phyloP scores from a whole-genome alignment of 2,797 vertebrate genomes.

The Epinephelus awoara region DNA sequence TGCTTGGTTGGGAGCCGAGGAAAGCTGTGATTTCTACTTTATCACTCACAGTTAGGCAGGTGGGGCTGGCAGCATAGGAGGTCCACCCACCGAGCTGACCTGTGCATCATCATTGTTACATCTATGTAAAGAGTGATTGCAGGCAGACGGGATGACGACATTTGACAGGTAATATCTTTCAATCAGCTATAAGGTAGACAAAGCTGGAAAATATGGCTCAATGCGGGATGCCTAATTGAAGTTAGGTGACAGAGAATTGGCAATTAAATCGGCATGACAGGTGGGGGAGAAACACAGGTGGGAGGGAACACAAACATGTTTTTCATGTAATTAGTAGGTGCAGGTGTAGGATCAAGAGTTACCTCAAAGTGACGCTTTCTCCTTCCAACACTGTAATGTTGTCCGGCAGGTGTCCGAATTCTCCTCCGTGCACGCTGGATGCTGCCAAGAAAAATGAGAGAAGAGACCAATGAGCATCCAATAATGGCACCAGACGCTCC shows the following conservation, averaged over 20 bases:
- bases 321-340: conserved; percentile 73
- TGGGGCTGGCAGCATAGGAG: conserved; percentile 26
- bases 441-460: conserved; percentile 82
- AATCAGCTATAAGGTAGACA: conserved; percentile 39
- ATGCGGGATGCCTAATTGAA: conserved; percentile 55
- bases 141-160: conserved; percentile 21
- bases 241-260: conserved; percentile 60
- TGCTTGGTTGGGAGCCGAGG: conserved; percentile 32
- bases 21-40: conserved; percentile 60
- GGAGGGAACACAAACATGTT: conserved; percentile 58
- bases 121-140: conserved; percentile 14
- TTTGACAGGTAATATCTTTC: conserved; percentile 52
- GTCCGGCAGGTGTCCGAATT: conserved; percentile 90
- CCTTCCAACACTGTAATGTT: conserved; percentile 95
- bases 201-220: conserved; percentile 53
- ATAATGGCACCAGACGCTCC: conserved; percentile 65
- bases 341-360: conserved; percentile 74
- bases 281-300: conserved; percentile 23
- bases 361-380: conserved; percentile 93
- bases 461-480: conserved; percentile 64
- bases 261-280: conserved; percentile 58
- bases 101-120: conserved; percentile 11
- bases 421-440: conserved; percentile 85
- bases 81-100: conserved; percentile 17
- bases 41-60: conserved; percentile 50